Evolutionary conservation across 2,888 invertebrate genomes (phyloP).

Genomic region (Diadegma fenestrale): DNA sequence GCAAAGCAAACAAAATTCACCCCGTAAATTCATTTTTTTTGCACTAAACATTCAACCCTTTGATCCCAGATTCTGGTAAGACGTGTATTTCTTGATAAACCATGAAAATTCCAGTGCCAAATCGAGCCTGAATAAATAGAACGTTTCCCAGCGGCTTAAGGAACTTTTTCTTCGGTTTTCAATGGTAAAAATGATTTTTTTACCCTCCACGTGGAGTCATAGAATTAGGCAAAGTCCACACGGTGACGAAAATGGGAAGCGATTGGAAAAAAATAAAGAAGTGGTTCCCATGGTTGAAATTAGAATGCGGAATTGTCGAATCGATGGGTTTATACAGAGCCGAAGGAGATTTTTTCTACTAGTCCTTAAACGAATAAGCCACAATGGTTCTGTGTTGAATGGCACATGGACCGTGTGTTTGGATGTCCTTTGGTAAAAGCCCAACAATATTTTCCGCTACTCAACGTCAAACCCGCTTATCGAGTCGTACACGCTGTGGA

Average conservation of each 20-base stretch:
- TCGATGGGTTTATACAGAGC: constrained; percentile 1
- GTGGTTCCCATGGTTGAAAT: constrained; percentile 2
- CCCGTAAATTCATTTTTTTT: not conserved
- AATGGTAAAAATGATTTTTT: not conserved
- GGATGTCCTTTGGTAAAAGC: constrained; percentile 35
- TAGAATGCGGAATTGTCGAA: constrained; percentile 9
- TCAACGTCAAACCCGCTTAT: constrained; percentile 75
- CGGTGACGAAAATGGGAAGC: not conserved
- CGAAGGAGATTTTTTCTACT: not conserved
- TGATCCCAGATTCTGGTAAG: not conserved
- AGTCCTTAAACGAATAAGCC: constrained; percentile 45
- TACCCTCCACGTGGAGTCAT: too few relatives aligned
- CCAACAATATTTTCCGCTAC: constrained; percentile 77
- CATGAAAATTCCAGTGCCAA: not conserved
- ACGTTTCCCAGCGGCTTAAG: not conserved
- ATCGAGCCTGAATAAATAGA: not conserved
- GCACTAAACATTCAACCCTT: not conserved
- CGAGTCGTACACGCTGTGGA: constrained; percentile 48
- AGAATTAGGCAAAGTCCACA: not conserved
- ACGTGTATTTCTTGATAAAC: too few relatives aligned
- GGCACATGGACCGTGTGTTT: constrained; percentile 30
- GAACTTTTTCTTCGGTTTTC: not conserved
- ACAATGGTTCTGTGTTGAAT: constrained; percentile 14
- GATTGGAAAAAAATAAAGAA: constrained; percentile 6
- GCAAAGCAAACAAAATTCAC: not conserved